A percentile compares a stretch with the other conserved stretches of the same genome.
Evolutionary conservation across 2,888 invertebrate genomes (phyloP).

Genomic region (Leistus spinibarbis): DNA sequence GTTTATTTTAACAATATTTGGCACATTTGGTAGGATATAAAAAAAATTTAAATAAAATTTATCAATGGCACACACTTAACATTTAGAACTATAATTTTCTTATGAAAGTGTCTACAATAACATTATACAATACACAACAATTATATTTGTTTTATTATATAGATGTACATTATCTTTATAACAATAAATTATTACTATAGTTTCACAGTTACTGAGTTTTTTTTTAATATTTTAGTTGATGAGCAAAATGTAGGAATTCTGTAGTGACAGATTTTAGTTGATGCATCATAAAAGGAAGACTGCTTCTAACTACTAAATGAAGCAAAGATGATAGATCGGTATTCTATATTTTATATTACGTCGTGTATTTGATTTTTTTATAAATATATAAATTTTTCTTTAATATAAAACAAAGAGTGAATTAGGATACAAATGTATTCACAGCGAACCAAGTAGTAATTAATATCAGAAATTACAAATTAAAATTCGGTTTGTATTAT

Average conservation of each 20-base stretch:
- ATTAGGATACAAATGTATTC: too few species aligned
- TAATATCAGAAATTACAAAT: too few species aligned
- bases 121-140: conserved; percentile 3
- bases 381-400: too few species aligned
- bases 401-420: too few species aligned
- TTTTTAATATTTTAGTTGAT: conserved; percentile 8
- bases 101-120: conserved; percentile 5
- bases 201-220: not conserved
- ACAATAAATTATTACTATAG: not conserved
- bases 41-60: conserved; percentile 6
- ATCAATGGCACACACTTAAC: conserved; percentile 27
- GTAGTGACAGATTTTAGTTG: conserved; percentile 8
- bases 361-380: not conserved
- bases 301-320: not conserved
- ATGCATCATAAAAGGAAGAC: conserved; percentile 23
- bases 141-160: not conserved
- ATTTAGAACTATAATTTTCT: conserved; percentile 6
- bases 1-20: conserved; percentile 40
- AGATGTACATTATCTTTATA: not conserved
- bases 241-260: conserved; percentile 26
- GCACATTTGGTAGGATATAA: conserved; percentile 39
- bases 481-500: too few species aligned
- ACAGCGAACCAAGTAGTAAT: too few species aligned
- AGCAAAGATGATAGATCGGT: not conserved
- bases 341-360: not conserved